A percentile compares a stretch with the other conserved stretches of the same genome.
These are phyloP conservation scores for Halcyon malimbica DNA, from an alignment of 2,113 vertebrate genomes.

Conservation along the genomic window DNA sequence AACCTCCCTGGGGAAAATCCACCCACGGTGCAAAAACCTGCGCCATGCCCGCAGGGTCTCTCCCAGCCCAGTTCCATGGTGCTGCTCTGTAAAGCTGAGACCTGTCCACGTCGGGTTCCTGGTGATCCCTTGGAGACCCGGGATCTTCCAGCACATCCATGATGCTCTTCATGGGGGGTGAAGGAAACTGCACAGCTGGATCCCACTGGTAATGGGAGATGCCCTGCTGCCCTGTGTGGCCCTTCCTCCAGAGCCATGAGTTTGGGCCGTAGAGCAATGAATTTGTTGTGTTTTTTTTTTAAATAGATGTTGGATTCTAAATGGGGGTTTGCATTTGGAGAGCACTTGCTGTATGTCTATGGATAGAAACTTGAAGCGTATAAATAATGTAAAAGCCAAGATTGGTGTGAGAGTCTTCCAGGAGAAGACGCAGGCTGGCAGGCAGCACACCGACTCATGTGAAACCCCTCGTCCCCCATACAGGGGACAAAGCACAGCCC, in stretches of 20 bases:
- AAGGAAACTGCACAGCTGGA: neutral
- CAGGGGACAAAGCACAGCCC: neutral
- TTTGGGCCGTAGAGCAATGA: neutral
- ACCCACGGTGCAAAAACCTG: accelerated
- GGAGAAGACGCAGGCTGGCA: neutral
- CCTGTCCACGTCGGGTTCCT: accelerated
- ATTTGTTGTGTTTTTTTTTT: neutral
- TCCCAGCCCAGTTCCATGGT: neutral
- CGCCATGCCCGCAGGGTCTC: accelerated
- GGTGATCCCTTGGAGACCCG: accelerated
- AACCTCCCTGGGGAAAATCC: neutral
- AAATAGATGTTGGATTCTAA: neutral
- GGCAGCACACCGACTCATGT: neutral
- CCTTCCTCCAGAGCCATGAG: neutral
- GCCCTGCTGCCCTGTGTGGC: neutral
- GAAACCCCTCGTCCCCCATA: neutral
- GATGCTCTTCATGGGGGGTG: neutral
- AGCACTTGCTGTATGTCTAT: neutral
- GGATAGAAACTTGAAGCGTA: neutral
- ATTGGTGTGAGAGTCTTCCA: neutral
- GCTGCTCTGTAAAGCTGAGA: neutral
- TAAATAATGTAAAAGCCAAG: neutral
- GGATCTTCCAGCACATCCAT: neutral
- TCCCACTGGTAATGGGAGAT: neutral
- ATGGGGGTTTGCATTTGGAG: neutral